Evolutionary conservation across 2,888 invertebrate genomes (phyloP), one percentile per base, ranked within the genome.

Genomic region (Nymphalis c-album): DNA sequence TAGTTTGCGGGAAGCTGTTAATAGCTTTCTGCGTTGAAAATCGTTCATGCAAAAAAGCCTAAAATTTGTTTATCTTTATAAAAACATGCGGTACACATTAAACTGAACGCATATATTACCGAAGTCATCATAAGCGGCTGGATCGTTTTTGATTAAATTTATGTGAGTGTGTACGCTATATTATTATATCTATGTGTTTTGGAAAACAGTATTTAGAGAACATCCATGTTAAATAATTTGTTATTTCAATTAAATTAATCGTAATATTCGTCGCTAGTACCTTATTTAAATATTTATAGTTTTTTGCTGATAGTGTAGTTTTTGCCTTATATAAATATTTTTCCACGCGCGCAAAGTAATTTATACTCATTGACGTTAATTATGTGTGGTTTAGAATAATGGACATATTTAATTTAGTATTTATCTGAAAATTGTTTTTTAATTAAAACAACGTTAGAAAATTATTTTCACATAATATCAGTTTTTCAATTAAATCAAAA

Each of bases 1-100:
- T 10, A 22, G 48, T 64, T 60, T 60, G 20, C 26, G 57, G 64
- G 47, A 31, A 20, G n/a, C 40, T 53, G 63, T 64, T 59, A 51
- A 67, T 67, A 62, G 48, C 31, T 48, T 13, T 57, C 53, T 7
- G 51, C 16, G 31, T 20, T 57, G 35, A 3, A 55, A 16, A 22
- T 17, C 3, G 13, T 26, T 22, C 13, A 1, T 13, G 53, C 22
- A 16, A 51, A 51, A 51, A 22, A 22, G 22, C 13, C 51, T 51
- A 22, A 22, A 4, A 20, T 50, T 18, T 48, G 26, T 31, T 31
- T 31, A 31, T 26, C 26, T 26, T 26, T 26, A 26, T 26, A 22
- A 26, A 5, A 26, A 26, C 5, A 26, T 26, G 5, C 5, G 5
- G 3, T 3, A 26, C 5, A 2, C 26, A 0, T 26, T n/a, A n/a